Evolutionary conservation across 2,113 vertebrate genomes (phyloP).

Genomic region (Tauraco erythrolophus): DNA sequence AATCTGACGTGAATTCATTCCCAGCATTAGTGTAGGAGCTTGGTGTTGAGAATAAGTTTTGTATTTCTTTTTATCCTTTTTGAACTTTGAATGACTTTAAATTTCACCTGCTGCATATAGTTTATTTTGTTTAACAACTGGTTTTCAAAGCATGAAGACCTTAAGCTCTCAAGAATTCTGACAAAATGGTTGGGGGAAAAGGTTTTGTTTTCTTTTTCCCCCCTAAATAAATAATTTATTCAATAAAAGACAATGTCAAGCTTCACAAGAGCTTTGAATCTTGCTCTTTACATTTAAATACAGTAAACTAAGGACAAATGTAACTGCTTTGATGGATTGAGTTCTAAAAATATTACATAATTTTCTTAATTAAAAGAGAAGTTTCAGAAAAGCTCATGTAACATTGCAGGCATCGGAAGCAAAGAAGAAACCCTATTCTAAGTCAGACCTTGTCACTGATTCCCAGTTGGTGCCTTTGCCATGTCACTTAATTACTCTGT

Average conservation of each 20-base stretch:
- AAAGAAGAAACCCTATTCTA: background rate
- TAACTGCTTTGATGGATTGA: background rate
- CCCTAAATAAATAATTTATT: background rate
- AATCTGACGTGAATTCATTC: background rate
- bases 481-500: background rate
- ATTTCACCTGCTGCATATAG: background rate
- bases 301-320: background rate
- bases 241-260: background rate
- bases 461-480: background rate
- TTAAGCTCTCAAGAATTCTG: background rate
- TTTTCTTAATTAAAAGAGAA: background rate
- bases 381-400: background rate
- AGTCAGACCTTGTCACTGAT: background rate
- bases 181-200: background rate
- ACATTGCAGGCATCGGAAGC: background rate
- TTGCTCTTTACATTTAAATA: background rate
- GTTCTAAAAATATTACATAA: background rate
- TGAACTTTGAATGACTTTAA: background rate
- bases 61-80: background rate
- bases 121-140: conserved; percentile 12
- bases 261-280: background rate
- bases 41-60: background rate
- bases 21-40: background rate
- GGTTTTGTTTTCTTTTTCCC: background rate
- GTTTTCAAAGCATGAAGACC: background rate